Evolutionary conservation across 2,888 invertebrate genomes (phyloP).

Genomic region (Tribolium freemani): DNA sequence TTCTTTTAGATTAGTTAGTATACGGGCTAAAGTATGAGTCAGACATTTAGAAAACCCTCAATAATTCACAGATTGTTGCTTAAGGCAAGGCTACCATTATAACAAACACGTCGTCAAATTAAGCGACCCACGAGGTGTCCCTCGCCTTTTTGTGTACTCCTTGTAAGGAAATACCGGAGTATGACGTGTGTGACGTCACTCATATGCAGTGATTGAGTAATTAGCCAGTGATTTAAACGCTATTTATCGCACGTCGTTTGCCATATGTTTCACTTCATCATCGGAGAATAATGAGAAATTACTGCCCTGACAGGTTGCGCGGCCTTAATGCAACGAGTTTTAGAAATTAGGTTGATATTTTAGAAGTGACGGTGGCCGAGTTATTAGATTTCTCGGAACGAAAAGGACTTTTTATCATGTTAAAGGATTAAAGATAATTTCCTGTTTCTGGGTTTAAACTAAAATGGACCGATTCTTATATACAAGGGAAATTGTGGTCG

Average conservation of each 20-base stretch:
- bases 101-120: conserved; percentile 23
- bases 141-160: conserved; percentile 42
- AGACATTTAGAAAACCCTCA: conserved; percentile 15
- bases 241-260: conserved; percentile 4
- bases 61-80: conserved; percentile 19
- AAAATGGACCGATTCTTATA: no score
- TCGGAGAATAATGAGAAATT: conserved; percentile 4
- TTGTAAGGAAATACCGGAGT: conserved; percentile 40
- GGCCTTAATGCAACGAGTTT: conserved; percentile 2
- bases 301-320: conserved; percentile 6
- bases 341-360: conserved; percentile 12
- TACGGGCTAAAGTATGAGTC: conserved; percentile 15
- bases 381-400: neutral
- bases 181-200: conserved; percentile 40
- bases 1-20: conserved; percentile 10
- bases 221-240: neutral
- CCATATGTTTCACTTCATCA: conserved; percentile 16
- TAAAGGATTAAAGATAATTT: no score
- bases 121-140: conserved; percentile 30
- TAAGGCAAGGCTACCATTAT: conserved; percentile 26
- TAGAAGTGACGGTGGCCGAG: neutral
- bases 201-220: conserved; percentile 28
- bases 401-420: conserved; percentile 12
- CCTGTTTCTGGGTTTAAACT: no score
- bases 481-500: neutral